Base-by-base conservation (phyloP, 2,888 invertebrate species). In the Biston stratarius region DNA sequence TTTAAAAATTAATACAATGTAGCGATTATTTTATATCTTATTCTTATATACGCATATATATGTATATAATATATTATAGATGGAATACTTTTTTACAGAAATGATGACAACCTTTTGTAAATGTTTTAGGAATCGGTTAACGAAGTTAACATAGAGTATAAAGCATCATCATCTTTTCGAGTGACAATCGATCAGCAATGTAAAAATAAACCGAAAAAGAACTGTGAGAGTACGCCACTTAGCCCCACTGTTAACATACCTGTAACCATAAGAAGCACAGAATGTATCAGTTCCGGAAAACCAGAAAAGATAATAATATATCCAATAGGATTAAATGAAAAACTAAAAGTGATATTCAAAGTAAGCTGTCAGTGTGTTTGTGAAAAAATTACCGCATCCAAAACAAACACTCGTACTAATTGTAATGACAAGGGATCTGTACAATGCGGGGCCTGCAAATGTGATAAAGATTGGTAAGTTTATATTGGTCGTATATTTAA, bases 291-390 rank as follows among this genome's bases (percentile, higher is more conserved):
- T 38, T 69, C 15, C n/a, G 7, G 63, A 67, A 49, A 42, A 34
- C 11, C 33, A 9, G 11, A 40, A 15, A 59, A 5, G 10, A 44
- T 64, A 34, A 69, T 64, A 11, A 70, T 86, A 8, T 73, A 76
- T 2, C 97, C 97, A 0, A 94, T 95, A 11, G 96, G 96, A 11
- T 84, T 97, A 7, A 93, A 95, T 52, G 97, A 97, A 80, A 94
- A 94, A 69, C 86, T 98, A 15, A 88, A 83, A 1, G 90, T 98
- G 47, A 94, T 96, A 53, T 82, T 98, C 47, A 95, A 96, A 70
- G 93, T 96, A n/a, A 87, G 96, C 47, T 98, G 98, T 82, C 94
- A 96, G 72, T 98, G 98, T 83, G 94, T 95, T 8, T 98, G 98
- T 86, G 97, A 97, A 80, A 89, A 87, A 56, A 34, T 56, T 83